A percentile compares a stretch with the other conserved stretches of the same genome.
These are phyloP conservation scores for Schizotus pectinicornis DNA, from an alignment of 2,888 invertebrate genomes.

Conservation along the genomic window DNA sequence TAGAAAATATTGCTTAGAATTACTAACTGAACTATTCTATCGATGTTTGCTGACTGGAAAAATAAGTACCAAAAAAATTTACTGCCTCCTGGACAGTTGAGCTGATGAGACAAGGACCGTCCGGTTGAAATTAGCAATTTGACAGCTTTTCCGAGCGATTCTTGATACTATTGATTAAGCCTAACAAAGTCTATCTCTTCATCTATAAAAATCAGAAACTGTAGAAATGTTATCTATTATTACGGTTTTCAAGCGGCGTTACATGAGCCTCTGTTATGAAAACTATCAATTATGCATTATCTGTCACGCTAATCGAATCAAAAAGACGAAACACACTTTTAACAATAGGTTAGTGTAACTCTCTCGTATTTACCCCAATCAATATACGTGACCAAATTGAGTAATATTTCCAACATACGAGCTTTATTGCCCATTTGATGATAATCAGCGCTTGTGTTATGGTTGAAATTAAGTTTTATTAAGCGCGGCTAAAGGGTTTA, in stretches of 20 bases:
- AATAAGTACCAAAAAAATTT: no score
- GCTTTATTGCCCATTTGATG: background rate
- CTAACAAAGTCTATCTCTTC: no score
- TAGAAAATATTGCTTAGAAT: no score
- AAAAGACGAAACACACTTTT: constrained; percentile 35
- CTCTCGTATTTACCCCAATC: background rate
- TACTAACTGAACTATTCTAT: no score
- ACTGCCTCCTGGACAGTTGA: no score
- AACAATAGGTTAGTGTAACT: constrained; percentile 32
- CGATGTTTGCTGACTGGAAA: no score
- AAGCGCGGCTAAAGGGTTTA: background rate
- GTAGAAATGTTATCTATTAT: constrained; percentile 42
- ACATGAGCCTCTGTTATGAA: constrained; percentile 45
- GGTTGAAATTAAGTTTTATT: constrained; percentile 4
- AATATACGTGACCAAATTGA: constrained; percentile 7
- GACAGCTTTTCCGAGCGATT: no score
- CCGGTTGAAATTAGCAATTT: no score
- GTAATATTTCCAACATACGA: background rate
- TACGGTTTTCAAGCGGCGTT: constrained; percentile 35
- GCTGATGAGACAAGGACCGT: no score
- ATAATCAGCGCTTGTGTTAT: background rate
- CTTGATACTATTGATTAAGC: no score
- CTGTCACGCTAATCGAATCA: constrained; percentile 46
- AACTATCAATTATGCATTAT: constrained; percentile 45
- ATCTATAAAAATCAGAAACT: constrained; percentile 38